phyloP scores from a whole-genome alignment of 2,888 invertebrate genomes.

The Rugalucina vietnamica region DNA sequence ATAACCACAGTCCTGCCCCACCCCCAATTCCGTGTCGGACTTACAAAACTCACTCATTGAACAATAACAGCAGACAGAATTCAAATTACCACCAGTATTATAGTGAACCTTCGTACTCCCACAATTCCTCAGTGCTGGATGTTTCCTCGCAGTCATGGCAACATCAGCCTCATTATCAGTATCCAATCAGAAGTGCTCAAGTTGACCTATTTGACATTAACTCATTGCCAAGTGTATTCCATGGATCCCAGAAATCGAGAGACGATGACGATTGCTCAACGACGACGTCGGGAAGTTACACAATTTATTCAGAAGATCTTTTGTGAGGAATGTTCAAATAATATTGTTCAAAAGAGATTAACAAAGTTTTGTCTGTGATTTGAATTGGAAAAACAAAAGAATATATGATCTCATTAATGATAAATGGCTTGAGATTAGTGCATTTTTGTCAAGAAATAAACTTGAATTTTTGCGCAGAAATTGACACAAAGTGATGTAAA shows the following conservation, averaged over 20 bases:
- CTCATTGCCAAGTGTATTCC: conserved; percentile 42
- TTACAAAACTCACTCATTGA: conserved; percentile 51
- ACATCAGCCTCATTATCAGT: conserved; percentile 47
- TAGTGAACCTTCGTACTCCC: conserved; percentile 33
- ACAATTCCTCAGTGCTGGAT: conserved; percentile 41
- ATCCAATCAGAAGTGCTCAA: conserved; percentile 43
- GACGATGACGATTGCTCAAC: conserved; percentile 66
- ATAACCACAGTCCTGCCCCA: conserved; percentile 37
- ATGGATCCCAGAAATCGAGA: conserved; percentile 40
- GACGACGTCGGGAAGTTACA: conserved; percentile 63
- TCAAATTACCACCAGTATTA: conserved; percentile 36
- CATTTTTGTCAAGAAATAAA: too few relatives aligned
- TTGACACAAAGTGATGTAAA: background rate
- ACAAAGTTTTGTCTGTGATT: too few relatives aligned
- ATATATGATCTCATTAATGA: background rate
- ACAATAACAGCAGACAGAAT: conserved; percentile 41
- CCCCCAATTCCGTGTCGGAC: conserved; percentile 60
- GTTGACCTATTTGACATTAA: conserved; percentile 41
- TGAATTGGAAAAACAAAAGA: background rate
- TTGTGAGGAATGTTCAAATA: conserved; percentile 36
- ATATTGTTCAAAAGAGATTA: background rate
- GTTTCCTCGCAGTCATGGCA: conserved; percentile 46
- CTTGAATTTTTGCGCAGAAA: background rate
- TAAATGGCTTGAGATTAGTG: background rate
- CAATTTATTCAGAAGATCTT: conserved; percentile 59